A percentile compares a stretch with the other conserved stretches of the same genome.
phyloP scores from a whole-genome alignment of 2,888 invertebrate genomes.

The Panopea generosa region DNA sequence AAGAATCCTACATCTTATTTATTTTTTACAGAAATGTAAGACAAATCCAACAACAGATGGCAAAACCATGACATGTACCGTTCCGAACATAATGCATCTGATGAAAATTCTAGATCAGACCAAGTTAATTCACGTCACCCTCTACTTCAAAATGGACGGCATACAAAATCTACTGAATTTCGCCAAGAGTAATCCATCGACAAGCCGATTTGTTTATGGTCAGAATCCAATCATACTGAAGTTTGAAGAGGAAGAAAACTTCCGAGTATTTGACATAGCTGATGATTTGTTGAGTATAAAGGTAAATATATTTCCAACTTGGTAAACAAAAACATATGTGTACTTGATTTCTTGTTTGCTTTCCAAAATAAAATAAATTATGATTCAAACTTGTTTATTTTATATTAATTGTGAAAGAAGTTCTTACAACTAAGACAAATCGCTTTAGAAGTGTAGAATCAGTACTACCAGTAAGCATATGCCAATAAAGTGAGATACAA shows the following conservation, averaged over 20 bases:
- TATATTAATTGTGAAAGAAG: too few species aligned
- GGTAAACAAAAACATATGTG: neutral
- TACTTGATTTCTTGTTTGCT: too few species aligned
- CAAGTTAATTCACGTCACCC: conserved; percentile 63
- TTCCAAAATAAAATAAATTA: neutral
- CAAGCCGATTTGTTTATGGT: conserved; percentile 78
- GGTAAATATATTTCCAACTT: too few species aligned
- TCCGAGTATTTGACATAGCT: conserved; percentile 68
- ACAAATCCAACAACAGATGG: conserved; percentile 40
- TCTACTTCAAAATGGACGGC: conserved; percentile 83
- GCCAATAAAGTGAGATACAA: too few species aligned
- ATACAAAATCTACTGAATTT: conserved; percentile 69
- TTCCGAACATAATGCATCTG: conserved; percentile 69
- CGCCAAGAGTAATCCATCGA: conserved; percentile 30
- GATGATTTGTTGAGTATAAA: conserved; percentile 69
- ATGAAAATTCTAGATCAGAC: conserved; percentile 48
- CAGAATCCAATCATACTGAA: conserved; percentile 75
- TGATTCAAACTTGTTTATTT: too few species aligned
- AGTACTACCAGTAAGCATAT: too few species aligned
- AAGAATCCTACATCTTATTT: too few species aligned
- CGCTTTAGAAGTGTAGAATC: too few species aligned
- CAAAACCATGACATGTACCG: conserved; percentile 75
- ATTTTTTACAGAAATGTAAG: too few species aligned
- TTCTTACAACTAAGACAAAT: too few species aligned
- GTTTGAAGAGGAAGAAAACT: conserved; percentile 67